phyloP scores from a whole-genome alignment of 2,797 vertebrate species.

The Schizopygopsis pylzovi region DNA sequence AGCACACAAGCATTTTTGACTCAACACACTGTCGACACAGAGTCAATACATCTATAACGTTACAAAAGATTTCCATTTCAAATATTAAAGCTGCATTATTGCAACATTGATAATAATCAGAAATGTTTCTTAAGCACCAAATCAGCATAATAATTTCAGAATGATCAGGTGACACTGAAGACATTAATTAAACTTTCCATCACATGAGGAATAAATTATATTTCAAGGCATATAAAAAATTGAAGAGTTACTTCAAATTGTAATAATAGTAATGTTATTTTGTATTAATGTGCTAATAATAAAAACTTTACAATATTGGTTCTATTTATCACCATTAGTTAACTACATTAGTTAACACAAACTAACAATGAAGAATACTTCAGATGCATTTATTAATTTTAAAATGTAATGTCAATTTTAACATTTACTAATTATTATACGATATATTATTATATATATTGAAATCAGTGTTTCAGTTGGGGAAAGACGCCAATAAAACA shows the following conservation, averaged over 20 bases:
- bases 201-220: not conserved
- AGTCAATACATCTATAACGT: not conserved
- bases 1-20: not conserved
- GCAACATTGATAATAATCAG: not conserved
- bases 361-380: not conserved
- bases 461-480: not conserved
- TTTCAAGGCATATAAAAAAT: too few species aligned
- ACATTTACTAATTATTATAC: not conserved
- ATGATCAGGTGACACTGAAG: not conserved
- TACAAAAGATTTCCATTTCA: not conserved
- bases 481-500: not conserved
- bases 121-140: too few species aligned
- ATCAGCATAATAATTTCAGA: not conserved
- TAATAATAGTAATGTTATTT: too few species aligned
- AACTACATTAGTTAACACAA: not conserved
- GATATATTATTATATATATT: not conserved
- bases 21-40: not conserved
- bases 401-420: not conserved
- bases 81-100: not conserved
- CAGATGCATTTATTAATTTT: not conserved
- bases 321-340: not conserved
- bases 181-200: not conserved
- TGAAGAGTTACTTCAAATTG: too few species aligned
- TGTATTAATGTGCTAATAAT: not conserved
- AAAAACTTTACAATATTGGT: not conserved